A percentile compares a stretch with the other conserved stretches of the same genome.
Conservation (phyloP, 2,888 invertebrate genomes). For the Exocentrus adspersus region DNA sequence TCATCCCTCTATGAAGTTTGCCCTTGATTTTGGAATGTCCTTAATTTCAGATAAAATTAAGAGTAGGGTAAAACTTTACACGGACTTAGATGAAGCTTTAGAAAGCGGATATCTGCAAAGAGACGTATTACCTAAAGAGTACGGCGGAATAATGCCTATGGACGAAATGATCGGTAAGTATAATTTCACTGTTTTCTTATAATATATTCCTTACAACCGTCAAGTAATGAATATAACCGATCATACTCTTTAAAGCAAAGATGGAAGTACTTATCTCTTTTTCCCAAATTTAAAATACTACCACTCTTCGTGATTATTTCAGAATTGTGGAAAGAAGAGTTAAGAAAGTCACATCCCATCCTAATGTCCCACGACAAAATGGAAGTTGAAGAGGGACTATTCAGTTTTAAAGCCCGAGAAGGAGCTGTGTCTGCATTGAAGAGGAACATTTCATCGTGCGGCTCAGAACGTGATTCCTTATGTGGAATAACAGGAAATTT, state of each 20-base stretch:
- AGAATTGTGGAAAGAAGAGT: constrained; percentile 77
- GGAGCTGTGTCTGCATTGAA: constrained; percentile 80
- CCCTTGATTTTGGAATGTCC: constrained; percentile 80
- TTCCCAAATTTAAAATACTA: no score
- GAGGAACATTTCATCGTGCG: constrained; percentile 67
- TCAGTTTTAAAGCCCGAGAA: constrained; percentile 76
- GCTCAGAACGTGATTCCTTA: constrained; percentile 73
- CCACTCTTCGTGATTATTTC: no score
- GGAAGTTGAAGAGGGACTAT: constrained; percentile 74
- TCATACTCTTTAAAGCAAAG: no score
- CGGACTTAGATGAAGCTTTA: constrained; percentile 69
- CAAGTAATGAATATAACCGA: no score
- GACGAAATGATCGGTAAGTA: constrained; percentile 83
- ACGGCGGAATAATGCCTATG: constrained; percentile 86
- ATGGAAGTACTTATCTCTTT: no score
- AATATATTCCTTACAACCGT: no score
- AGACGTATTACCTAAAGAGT: constrained; percentile 77
- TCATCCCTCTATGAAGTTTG: constrained; percentile 79
- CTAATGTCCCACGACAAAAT: constrained; percentile 76
- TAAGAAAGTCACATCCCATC: constrained; percentile 69
- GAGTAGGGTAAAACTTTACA: constrained; percentile 75
- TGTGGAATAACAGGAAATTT: constrained; percentile 80
- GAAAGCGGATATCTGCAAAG: constrained; percentile 58
- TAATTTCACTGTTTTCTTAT: no score
- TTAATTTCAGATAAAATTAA: constrained; percentile 81